Base-by-base conservation (phyloP, 2,797 vertebrate species). In the Cynopterus sphinx region DNA sequence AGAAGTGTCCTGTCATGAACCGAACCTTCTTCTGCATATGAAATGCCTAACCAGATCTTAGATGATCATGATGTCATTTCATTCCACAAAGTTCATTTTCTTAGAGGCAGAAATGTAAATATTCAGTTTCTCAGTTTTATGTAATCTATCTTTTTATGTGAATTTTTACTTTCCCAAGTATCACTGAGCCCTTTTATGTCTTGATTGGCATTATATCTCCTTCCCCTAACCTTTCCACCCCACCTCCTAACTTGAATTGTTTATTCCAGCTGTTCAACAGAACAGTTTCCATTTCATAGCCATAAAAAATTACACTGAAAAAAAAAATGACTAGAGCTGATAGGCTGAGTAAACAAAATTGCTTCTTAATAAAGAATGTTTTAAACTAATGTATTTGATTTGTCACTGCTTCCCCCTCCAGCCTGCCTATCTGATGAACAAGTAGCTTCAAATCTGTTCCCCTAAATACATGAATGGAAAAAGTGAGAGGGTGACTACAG, bases 391-490 rank as follows among this genome's bases (percentile, higher is more conserved):
- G 12, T 55, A 75, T 81, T 85, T 68, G 24, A 91, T 70, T 36
- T 63, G 31, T 68, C 61, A 78, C 73, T 82, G 55, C 43, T 49
- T 73, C 17, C 8, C 51, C 10, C 4, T 15, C 31, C 3, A 4
- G 41, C 22, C 21, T 0, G 1, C 39, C 91, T 51, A 55, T 77
- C 6, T 85, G 61, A 81, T 39, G 73, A 91, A 49, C 59, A 85
- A 87, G 6, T 28, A 33, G 17, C 68, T 87, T 93, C 63, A 33
- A 87, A 92, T 53, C 31, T 88, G 1, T 91, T 94, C 65, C 96
- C 87, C 93, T 87, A 94, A 88, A 82, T 77, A 85, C 17, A 39
- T 2, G 19, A 93, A 74, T 68, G 65, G 90, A 95, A 87, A 93
- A 86, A 78, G 21, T 26, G 70, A 97, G 33, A 84, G 15, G 65